A percentile compares a stretch with the other conserved stretches of the same genome.
Evolutionary conservation across 1,140 invertebrate species (phyloP).

Genomic region (Lineus longissimus): DNA sequence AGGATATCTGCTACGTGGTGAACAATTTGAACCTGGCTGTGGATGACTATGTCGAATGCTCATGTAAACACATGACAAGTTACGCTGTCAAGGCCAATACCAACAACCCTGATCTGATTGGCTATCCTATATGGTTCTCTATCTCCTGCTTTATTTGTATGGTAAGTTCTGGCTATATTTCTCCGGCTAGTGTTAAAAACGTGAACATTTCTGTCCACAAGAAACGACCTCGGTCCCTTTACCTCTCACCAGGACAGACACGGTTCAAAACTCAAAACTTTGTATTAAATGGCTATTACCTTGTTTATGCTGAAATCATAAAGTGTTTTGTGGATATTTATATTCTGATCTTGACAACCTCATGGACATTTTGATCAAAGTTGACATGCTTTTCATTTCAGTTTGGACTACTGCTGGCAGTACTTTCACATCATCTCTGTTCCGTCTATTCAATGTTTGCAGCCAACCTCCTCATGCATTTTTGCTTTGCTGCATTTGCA

Average conservation of each 20-base stretch:
- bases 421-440: slow-evolving; percentile 41
- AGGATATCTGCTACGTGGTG: slow-evolving; percentile 36
- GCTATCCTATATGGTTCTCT: slow-evolving; percentile 44
- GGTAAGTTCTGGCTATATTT: slow-evolving; percentile 31
- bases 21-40: slow-evolving; percentile 39
- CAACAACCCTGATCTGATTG: slow-evolving; percentile 29
- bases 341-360: too few species aligned
- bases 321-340: too few species aligned
- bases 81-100: slow-evolving; percentile 40
- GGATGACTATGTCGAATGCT: slow-evolving; percentile 46
- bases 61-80: slow-evolving; percentile 43
- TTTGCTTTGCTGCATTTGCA: slow-evolving; percentile 40
- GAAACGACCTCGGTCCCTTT: too few species aligned
- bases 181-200: too few species aligned
- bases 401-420: slow-evolving; percentile 30
- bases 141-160: slow-evolving; percentile 45
- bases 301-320: too few species aligned
- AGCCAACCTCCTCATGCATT: slow-evolving; percentile 45
- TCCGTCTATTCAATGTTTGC: slow-evolving; percentile 36
- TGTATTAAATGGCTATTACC: too few species aligned
- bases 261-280: too few species aligned
- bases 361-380: too few species aligned
- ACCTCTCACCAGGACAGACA: too few species aligned
- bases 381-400: slow-evolving; percentile 19
- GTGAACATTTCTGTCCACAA: too few species aligned